Conservation (phyloP, 2,888 invertebrate genomes). For the Callimorpha dominula region DNA sequence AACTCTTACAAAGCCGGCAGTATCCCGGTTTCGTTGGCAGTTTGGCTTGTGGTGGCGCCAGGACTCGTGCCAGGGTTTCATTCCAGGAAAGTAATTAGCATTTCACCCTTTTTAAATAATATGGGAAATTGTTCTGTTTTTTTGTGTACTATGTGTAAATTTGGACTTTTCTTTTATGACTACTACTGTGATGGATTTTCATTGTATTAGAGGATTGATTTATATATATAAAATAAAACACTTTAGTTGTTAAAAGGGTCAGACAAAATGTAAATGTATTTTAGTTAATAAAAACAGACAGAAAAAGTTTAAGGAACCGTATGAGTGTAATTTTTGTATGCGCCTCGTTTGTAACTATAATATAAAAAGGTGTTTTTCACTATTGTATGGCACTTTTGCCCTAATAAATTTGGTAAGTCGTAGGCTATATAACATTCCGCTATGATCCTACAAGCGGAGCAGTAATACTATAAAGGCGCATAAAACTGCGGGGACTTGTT, state of each 20-base stretch:
- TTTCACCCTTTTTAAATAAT: constrained; percentile 11
- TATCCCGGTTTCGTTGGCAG: constrained; percentile 61
- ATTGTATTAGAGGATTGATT: neutral
- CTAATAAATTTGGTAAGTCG: neutral
- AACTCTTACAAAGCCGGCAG: constrained; percentile 56
- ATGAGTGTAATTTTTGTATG: too few relatives aligned
- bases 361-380: too few relatives aligned
- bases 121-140: constrained; percentile 5
- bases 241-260: neutral
- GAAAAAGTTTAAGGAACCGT: too few relatives aligned
- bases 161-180: neutral
- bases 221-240: neutral
- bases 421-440: neutral
- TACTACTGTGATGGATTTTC: neutral
- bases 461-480: too few relatives aligned
- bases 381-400: too few relatives aligned
- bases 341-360: too few relatives aligned
- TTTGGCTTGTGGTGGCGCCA: constrained; percentile 63
- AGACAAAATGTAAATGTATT: neutral
- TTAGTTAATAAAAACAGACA: too few relatives aligned
- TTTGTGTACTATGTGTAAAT: constrained; percentile 6
- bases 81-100: constrained; percentile 37
- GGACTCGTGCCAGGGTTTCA: constrained; percentile 47
- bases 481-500: too few relatives aligned
- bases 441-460: neutral